Evolutionary conservation across 2,888 invertebrate species (phyloP).

Genomic region (Phrixothrix hirtus): DNA sequence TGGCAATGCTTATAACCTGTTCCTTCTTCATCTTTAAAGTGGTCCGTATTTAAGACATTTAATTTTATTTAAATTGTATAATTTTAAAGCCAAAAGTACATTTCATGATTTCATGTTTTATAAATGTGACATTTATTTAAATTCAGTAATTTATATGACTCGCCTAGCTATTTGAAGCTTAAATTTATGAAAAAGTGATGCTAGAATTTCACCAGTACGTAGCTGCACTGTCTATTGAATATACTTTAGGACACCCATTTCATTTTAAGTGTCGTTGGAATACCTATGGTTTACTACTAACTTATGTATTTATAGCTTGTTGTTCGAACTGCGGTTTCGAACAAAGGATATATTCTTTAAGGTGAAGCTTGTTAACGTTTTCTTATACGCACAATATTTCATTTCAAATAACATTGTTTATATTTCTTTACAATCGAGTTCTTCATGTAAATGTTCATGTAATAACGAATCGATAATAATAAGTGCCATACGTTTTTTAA

Average conservation of each 20-base stretch:
- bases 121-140: not conserved
- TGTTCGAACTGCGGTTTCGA: conserved; percentile 53
- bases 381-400: conserved; percentile 53
- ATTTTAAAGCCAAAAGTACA: too few relatives aligned
- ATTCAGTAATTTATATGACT: not conserved
- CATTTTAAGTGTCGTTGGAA: conserved; percentile 53
- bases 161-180: not conserved
- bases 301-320: conserved; percentile 54
- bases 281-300: conserved; percentile 53
- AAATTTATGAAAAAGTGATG: too few relatives aligned
- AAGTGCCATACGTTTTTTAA: conserved; percentile 31
- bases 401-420: conserved; percentile 56
- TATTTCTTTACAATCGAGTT: conserved; percentile 51
- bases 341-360: conserved; percentile 55
- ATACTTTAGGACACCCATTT: conserved; percentile 54
- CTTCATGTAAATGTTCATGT: conserved; percentile 50
- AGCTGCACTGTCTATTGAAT: conserved; percentile 48
- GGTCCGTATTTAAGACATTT: conserved; percentile 32
- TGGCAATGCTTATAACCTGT: conserved; percentile 51
- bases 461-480: conserved; percentile 48
- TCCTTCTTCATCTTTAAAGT: conserved; percentile 39
- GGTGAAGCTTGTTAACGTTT: conserved; percentile 55
- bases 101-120: too few relatives aligned
- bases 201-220: too few relatives aligned
- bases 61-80: not conserved